Evolutionary conservation across 2,797 vertebrate species (phyloP).

Genomic region (Odontamblyopus rebecca): DNA sequence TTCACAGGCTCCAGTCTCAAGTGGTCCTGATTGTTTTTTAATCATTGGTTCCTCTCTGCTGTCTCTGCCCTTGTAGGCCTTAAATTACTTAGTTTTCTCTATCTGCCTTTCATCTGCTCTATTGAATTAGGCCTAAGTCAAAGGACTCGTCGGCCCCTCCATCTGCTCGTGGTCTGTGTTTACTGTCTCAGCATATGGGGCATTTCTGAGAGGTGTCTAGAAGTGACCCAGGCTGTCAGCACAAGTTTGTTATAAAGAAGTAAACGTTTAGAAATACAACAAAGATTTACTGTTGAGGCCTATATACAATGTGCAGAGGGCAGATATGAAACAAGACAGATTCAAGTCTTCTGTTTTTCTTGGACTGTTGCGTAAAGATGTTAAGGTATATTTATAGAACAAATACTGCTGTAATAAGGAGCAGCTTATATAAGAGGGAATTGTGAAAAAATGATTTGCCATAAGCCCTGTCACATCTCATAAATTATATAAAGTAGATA

Average conservation of each 20-base stretch:
- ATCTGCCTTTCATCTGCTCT: conserved; percentile 50
- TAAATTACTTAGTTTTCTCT: conserved; percentile 33
- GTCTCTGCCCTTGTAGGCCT: conserved; percentile 20
- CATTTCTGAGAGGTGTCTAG: not conserved
- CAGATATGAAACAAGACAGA: not conserved
- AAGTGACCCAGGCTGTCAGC: conserved; percentile 7
- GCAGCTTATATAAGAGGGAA: too few species aligned
- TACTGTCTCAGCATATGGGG: conserved; percentile 4
- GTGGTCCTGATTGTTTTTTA: conserved; percentile 15
- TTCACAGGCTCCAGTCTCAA: not conserved
- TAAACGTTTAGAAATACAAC: not conserved
- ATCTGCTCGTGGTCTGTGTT: conserved; percentile 23
- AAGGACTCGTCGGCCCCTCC: conserved; percentile 23
- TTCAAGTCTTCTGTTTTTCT: not conserved
- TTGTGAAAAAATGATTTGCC: too few species aligned
- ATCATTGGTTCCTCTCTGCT: conserved; percentile 20
- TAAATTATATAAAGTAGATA: too few species aligned
- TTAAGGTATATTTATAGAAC: conserved; percentile 3
- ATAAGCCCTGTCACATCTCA: too few species aligned
- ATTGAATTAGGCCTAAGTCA: conserved; percentile 49
- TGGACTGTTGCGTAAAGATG: not conserved
- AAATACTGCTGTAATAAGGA: not conserved
- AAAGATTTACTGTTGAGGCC: not conserved
- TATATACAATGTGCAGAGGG: not conserved
- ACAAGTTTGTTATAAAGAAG: not conserved